These are phyloP conservation scores for Drosophila subobscura DNA, from an alignment of 1,140 invertebrate species.

Conservation along the genomic window DNA sequence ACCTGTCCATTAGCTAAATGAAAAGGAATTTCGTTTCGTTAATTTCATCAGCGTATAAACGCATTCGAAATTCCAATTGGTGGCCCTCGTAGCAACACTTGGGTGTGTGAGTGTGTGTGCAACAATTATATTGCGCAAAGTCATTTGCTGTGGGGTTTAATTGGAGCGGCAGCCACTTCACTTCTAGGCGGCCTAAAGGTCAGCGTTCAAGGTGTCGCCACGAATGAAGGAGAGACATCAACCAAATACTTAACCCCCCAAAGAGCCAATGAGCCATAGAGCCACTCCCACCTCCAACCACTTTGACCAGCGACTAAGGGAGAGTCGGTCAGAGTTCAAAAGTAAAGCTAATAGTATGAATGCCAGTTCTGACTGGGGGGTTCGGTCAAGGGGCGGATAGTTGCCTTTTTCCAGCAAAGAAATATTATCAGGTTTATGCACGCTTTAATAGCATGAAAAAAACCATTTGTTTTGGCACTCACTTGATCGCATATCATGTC, in stretches of 20 bases:
- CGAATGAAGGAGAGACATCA: not conserved
- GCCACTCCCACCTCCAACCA: not conserved
- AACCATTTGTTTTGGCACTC: constrained; percentile 69
- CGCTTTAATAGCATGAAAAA: constrained; percentile 1
- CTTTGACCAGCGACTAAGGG: constrained; percentile 10
- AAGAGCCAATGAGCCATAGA: no score
- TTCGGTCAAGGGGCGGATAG: no score
- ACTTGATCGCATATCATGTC: constrained; percentile 99
- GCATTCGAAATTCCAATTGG: constrained; percentile 25
- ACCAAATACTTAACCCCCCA: constrained; percentile 9
- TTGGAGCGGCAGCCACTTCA: constrained; percentile 44
- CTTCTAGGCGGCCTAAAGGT: constrained; percentile 47
- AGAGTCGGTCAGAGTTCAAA: constrained; percentile 15
- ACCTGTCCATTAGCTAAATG: constrained; percentile 19
- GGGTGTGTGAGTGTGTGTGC: constrained; percentile 13
- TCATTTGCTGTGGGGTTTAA: constrained; percentile 67
- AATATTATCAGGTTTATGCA: constrained; percentile 4
- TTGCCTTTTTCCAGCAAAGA: constrained; percentile 4
- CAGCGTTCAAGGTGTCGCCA: constrained; percentile 63
- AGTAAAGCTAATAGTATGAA: not conserved
- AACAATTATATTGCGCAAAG: constrained; percentile 61
- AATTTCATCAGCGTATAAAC: constrained; percentile 20
- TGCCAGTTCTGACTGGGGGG: no score
- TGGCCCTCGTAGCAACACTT: constrained; percentile 8
- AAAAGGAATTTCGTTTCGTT: constrained; percentile 23